Evolutionary conservation across 2,888 invertebrate species (phyloP).

Genomic region (Perdita meconis): DNA sequence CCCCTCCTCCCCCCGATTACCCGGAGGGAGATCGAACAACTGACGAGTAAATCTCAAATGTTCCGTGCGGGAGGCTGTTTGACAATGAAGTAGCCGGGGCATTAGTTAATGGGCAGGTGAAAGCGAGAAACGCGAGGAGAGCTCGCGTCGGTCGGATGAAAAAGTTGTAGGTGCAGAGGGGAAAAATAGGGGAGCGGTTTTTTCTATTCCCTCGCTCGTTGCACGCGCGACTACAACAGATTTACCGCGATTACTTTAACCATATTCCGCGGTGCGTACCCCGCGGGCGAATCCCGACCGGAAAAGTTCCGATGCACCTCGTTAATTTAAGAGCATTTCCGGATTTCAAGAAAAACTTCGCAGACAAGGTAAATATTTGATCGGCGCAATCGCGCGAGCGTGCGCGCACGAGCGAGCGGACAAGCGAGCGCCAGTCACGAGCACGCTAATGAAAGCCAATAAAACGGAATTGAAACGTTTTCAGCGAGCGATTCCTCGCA

Average conservation of each 20-base stretch:
- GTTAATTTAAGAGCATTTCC: slow-evolving; percentile 65
- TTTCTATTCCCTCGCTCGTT: slow-evolving; percentile 7
- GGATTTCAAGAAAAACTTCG: slow-evolving; percentile 59
- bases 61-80: slow-evolving; percentile 1
- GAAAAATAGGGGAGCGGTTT: too few relatives aligned
- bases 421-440: background rate
- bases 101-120: slow-evolving; percentile 28
- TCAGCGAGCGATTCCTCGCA: slow-evolving; percentile 22
- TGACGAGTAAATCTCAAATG: slow-evolving; percentile 18
- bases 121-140: background rate
- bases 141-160: background rate
- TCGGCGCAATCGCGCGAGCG: slow-evolving; percentile 18
- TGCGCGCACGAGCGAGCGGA: background rate
- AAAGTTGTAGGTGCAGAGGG: too few relatives aligned
- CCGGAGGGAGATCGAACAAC: background rate
- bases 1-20: too few relatives aligned
- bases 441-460: slow-evolving; percentile 46
- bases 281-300: slow-evolving; percentile 21
- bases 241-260: slow-evolving; percentile 41
- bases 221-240: background rate
- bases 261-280: slow-evolving; percentile 36
- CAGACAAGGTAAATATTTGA: slow-evolving; percentile 62
- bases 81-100: background rate
- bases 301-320: slow-evolving; percentile 54
- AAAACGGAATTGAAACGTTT: slow-evolving; percentile 46